Conservation (phyloP, 2,797 vertebrate species). For the Halcyon chelicuti region DNA sequence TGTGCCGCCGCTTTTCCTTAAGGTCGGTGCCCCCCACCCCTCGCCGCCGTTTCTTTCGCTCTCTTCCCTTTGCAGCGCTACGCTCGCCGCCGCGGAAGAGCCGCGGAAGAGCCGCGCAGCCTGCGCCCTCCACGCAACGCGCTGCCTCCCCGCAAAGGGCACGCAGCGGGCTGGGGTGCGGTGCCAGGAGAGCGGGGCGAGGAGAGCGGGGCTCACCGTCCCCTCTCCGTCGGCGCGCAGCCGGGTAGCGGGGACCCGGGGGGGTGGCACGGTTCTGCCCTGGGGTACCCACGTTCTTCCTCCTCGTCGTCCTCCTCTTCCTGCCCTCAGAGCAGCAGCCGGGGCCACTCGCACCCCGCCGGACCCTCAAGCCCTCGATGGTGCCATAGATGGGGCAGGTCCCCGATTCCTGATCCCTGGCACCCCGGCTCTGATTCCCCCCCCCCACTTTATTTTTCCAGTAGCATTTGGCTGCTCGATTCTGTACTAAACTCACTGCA, state of each 20-base stretch:
- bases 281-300: not conserved
- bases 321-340: not conserved
- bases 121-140: not conserved
- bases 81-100: not conserved
- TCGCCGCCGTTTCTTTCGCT: not conserved
- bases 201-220: no score
- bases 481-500: not conserved
- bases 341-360: not conserved
- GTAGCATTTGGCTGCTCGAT: not conserved
- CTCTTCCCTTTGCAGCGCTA: not conserved
- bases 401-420: not conserved
- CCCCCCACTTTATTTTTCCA: not conserved
- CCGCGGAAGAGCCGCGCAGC: not conserved
- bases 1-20: rapidly evolving
- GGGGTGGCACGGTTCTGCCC: not conserved
- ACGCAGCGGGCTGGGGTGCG: not conserved
- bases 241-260: rapidly evolving
- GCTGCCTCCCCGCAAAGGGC: not conserved
- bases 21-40: not conserved
- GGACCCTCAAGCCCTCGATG: not conserved
- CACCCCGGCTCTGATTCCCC: not conserved
- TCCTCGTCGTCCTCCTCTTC: not conserved
- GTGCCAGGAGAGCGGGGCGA: not conserved
- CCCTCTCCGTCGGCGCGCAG: not conserved
- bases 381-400: not conserved